These are phyloP conservation scores for Ataeniobius toweri DNA, from an alignment of 2,797 vertebrate genomes.

Conservation along the genomic window DNA sequence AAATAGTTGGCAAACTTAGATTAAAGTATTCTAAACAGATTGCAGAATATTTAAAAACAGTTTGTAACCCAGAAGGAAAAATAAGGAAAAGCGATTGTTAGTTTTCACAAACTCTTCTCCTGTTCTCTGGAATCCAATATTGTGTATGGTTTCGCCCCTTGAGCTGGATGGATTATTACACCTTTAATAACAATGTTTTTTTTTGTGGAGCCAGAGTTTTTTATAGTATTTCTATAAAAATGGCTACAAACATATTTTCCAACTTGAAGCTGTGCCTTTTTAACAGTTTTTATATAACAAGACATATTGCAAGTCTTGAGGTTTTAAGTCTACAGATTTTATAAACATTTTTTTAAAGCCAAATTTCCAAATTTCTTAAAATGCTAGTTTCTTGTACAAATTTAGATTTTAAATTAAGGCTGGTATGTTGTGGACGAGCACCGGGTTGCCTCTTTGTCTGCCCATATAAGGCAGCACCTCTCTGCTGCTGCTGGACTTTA, in stretches of 20 bases:
- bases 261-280: too few relatives aligned
- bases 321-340: too few relatives aligned
- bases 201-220: not conserved
- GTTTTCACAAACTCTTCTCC: not conserved
- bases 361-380: not conserved
- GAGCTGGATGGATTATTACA: not conserved
- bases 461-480: conserved; percentile 61
- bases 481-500: conserved; percentile 78
- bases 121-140: not conserved
- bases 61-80: not conserved
- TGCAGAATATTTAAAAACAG: not conserved
- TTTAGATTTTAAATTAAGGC: conserved; percentile 14
- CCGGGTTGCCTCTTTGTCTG: conserved; percentile 21
- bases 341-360: not conserved
- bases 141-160: not conserved
- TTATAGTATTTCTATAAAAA: not conserved
- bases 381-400: not conserved
- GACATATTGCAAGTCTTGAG: too few relatives aligned
- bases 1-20: not conserved
- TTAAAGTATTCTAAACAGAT: not conserved
- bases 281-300: not conserved
- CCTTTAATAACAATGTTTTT: not conserved
- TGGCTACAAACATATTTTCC: not conserved
- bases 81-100: not conserved
- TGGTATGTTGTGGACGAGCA: conserved; percentile 1